Percentiles rank a stretch among this genome's conserved stretches.
Conservation (phyloP, 2,888 invertebrate genomes). For the Ochlodes sylvanus region DNA sequence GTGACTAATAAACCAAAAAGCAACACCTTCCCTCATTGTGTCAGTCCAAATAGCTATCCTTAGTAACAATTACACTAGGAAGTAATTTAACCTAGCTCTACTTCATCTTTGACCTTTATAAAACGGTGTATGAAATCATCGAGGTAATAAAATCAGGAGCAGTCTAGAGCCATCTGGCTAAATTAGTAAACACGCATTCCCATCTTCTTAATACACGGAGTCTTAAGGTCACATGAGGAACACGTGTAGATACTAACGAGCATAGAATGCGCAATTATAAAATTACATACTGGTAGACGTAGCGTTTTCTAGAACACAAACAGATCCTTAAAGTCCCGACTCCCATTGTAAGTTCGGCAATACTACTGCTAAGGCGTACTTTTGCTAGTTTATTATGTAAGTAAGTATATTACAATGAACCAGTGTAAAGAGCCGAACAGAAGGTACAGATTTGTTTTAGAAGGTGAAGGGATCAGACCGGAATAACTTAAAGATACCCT, state of each 20-base stretch:
- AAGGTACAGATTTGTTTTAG: too few relatives aligned
- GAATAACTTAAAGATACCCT: too few relatives aligned
- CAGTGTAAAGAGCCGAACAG: too few relatives aligned
- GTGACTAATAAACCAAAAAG: neutral
- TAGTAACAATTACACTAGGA: constrained; percentile 4
- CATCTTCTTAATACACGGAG: constrained; percentile 14
- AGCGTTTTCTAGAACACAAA: too few relatives aligned
- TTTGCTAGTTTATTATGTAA: too few relatives aligned
- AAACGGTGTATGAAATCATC: constrained; percentile 28
- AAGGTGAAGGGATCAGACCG: too few relatives aligned
- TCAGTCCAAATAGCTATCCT: neutral
- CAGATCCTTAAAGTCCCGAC: too few relatives aligned
- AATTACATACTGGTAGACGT: neutral
- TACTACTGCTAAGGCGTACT: too few relatives aligned
- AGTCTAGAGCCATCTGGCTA: constrained; percentile 21
- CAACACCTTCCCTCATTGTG: constrained; percentile 4
- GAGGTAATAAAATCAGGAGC: constrained; percentile 23
- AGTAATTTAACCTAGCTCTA: constrained; percentile 19
- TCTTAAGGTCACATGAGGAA: constrained; percentile 1
- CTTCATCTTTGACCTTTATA: constrained; percentile 22
- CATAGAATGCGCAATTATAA: neutral
- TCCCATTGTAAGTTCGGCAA: too few relatives aligned
- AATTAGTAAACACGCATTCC: constrained; percentile 20
- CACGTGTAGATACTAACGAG: constrained; percentile 1
- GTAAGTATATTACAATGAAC: too few relatives aligned